Percentiles rank a stretch among this genome's conserved stretches.
phyloP scores from a whole-genome alignment of 2,888 invertebrate species.

The Calameuta idolon region DNA sequence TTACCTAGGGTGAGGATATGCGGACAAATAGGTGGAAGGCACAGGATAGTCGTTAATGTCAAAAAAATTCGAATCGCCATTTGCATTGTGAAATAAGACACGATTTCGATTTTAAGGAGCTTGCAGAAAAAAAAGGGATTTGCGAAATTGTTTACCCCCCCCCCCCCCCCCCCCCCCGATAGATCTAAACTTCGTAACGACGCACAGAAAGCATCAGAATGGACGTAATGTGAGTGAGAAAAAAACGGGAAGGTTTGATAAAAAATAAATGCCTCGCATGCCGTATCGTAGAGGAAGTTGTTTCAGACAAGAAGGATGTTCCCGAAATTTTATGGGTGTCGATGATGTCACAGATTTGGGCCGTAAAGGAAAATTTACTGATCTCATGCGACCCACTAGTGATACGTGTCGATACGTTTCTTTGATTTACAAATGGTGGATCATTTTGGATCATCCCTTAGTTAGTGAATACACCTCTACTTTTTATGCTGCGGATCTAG shows the following conservation, averaged over 20 bases:
- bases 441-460: neutral
- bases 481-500: constrained; percentile 13
- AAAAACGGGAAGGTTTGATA: constrained; percentile 25
- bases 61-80: neutral
- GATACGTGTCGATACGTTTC: neutral
- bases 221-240: neutral
- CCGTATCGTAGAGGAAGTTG: constrained; percentile 29
- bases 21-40: neutral
- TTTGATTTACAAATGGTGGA: neutral
- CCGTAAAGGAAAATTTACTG: constrained; percentile 53
- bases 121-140: neutral
- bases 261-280: constrained; percentile 7
- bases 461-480: neutral
- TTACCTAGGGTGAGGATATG: neutral
- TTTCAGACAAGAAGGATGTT: constrained; percentile 34
- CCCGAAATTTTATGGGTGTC: constrained; percentile 48
- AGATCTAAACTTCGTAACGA: neutral
- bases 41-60: neutral
- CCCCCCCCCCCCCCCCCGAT: fast-evolving
- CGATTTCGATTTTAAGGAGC: neutral
- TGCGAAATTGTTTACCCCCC: neutral
- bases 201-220: neutral
- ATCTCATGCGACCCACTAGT: constrained; percentile 23
- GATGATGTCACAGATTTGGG: constrained; percentile 52
- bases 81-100: neutral